Evolutionary conservation across 1,140 invertebrate species (phyloP).

Genomic region (Sycophaga agraensis): DNA sequence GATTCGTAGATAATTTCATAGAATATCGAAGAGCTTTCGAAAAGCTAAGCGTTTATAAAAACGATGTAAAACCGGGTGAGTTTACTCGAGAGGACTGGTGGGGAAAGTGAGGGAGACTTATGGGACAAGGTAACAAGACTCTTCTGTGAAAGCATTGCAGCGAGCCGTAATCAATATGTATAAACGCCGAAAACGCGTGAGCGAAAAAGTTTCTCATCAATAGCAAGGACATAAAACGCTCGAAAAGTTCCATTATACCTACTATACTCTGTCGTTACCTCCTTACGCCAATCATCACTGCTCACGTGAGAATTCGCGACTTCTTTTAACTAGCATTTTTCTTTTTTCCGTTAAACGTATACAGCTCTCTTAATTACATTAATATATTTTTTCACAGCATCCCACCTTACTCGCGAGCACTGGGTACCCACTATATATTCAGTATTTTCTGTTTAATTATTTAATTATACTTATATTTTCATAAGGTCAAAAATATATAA

Average conservation of each 20-base stretch:
- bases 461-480: neutral
- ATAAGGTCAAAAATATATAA: neutral
- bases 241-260: neutral
- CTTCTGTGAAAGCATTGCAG: constrained; percentile 1
- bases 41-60: constrained; percentile 19
- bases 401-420: too few species aligned
- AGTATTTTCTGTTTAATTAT: neutral
- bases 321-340: too few species aligned
- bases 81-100: neutral
- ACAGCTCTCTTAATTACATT: too few species aligned
- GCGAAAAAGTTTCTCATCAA: constrained; percentile 13
- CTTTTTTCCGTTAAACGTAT: too few species aligned
- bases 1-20: neutral
- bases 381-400: too few species aligned
- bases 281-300: too few species aligned
- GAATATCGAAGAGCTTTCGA: neutral
- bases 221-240: constrained; percentile 7
- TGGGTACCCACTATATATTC: too few species aligned
- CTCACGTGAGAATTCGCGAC: too few species aligned
- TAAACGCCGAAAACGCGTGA: constrained; percentile 13
- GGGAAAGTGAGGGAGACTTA: neutral
- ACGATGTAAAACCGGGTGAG: constrained; percentile 12
- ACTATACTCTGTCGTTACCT: too few species aligned
- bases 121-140: neutral
- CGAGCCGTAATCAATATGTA: neutral